Conservation (phyloP, 2,888 invertebrate species). For the Piscicola geometra region DNA sequence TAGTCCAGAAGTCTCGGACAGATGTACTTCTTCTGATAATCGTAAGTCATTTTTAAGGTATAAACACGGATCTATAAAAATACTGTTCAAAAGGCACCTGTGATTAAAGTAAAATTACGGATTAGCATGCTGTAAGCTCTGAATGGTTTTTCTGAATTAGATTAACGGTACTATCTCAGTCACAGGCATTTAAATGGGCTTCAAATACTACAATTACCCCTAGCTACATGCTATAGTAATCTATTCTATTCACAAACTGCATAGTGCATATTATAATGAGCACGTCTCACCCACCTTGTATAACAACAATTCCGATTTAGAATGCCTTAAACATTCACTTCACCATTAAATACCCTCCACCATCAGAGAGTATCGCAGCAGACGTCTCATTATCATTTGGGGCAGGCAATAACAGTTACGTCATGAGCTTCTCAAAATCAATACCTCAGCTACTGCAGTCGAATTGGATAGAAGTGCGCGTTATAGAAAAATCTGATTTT, state of each 20-base stretch:
- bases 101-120: neutral
- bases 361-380: neutral
- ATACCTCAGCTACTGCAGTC: neutral
- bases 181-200: neutral
- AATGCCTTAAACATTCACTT: too few species aligned
- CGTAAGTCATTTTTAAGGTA: slow-evolving; percentile 32
- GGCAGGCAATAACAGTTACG: neutral
- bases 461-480: too few species aligned
- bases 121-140: neutral
- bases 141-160: too few species aligned
- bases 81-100: slow-evolving; percentile 16
- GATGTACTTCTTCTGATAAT: slow-evolving; percentile 54
- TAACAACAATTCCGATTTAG: neutral
- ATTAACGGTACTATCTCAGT: too few species aligned
- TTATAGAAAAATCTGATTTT: neutral
- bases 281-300: neutral
- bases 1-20: slow-evolving; percentile 74
- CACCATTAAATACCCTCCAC: too few species aligned
- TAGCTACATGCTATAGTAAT: slow-evolving; percentile 1
- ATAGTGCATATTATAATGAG: neutral
- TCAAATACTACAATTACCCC: neutral
- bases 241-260: neutral
- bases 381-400: slow-evolving; percentile 13
- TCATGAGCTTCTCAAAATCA: neutral
- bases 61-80: neutral